Evolutionary conservation across 2,113 vertebrate species (phyloP), one percentile per base, ranked within the genome.

Genomic region (Stegostoma tigrinum): DNA sequence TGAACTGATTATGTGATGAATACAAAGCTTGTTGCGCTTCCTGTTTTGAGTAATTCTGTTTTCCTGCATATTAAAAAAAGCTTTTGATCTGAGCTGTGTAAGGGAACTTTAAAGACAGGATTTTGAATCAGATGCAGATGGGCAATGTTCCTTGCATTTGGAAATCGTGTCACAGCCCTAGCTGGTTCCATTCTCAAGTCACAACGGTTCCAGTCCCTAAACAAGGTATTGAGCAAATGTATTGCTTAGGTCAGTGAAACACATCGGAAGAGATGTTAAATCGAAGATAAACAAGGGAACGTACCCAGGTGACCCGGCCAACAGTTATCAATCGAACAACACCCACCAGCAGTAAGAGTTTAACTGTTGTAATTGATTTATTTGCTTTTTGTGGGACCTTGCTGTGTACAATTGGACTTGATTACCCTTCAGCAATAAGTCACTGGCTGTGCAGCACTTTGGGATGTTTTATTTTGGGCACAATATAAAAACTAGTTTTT

Each of bases 1-100:
- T 95, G 67, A 95, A 95, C 27, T 95, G 94, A 95, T 95, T 72
- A 70, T 48, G 27, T 10, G 45, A 70, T 27, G 66, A 91, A 64
- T 34, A 48, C 52, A 89, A 89, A 52, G 45, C 87, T 66, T 66
- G 86, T 66, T 66, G 55, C 55, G 12, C 55, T 90, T 90, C 52
- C 87, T 61, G 87, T 90, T 90, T 90, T 27, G 52, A n/a, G 52
- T 55, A 90, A 61, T 68, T 94, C 64, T 27, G 64, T 94, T 70
- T 95, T 27, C 42, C 94, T 75, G 45, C 30, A 42, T 70, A 34
- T 95, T 27, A 95, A 67, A 67, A 17, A 21, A 48, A 72, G 12
- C 45, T 24, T 95, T 95, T 95, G 94, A 95, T 95, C 94, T 52
- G 10, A 48, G 23, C 30, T 75, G 27, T 95, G 67, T 55, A 23